Evolutionary conservation across 1,140 invertebrate genomes (phyloP).

Genomic region (Varroa destructor): DNA sequence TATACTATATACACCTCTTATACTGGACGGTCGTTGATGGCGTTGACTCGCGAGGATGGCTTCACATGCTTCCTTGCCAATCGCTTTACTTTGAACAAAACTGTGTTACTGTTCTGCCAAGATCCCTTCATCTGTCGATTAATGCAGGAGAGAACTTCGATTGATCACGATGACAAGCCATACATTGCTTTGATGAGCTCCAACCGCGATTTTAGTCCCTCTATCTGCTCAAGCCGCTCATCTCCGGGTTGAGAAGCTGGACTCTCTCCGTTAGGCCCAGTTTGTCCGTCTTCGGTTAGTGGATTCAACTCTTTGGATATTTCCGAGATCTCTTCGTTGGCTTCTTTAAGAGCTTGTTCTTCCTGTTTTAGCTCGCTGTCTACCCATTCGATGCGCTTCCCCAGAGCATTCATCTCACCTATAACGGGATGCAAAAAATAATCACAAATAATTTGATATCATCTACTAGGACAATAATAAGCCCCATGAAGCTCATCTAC

Average conservation of each 20-base stretch:
- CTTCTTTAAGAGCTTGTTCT: not conserved
- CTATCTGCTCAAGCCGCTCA: constrained; percentile 2
- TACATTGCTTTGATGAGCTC: constrained; percentile 27
- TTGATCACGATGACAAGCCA: constrained; percentile 8
- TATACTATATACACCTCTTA: no score
- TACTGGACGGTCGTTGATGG: no score
- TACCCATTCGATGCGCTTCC: not conserved
- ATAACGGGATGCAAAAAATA: not conserved
- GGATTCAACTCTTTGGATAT: constrained; percentile 10
- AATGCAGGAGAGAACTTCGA: no score
- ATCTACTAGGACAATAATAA: not conserved
- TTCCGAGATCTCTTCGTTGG: constrained; percentile 16
- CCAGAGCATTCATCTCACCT: constrained; percentile 25
- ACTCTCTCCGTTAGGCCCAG: no score
- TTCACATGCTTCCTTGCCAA: no score
- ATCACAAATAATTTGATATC: not conserved
- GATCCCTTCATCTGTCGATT: no score
- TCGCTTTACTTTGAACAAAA: no score
- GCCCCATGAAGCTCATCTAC: not conserved
- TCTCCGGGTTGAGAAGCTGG: constrained; percentile 7
- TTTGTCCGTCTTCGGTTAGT: not conserved
- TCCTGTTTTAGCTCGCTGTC: constrained; percentile 16
- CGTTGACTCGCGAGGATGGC: no score
- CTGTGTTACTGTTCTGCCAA: no score
- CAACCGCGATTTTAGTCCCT: constrained; percentile 10